Evolutionary conservation across 1,140 invertebrate genomes (phyloP), one percentile per base, ranked within the genome.

Genomic region (Tetramorium alpestre): DNA sequence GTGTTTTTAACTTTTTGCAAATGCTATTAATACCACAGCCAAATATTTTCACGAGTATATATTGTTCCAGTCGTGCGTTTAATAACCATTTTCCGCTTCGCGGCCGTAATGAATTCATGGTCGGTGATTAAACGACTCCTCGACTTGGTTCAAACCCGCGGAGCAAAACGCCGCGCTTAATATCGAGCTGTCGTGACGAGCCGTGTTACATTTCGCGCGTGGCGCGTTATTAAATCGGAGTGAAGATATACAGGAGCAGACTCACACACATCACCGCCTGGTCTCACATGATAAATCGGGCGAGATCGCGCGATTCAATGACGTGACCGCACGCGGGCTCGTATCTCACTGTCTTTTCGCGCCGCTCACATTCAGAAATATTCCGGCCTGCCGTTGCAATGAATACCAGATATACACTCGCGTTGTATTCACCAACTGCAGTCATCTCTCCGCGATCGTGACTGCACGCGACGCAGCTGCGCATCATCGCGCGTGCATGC

Each of bases 281-380:
- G 78, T 64, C 54, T 47, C 33, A 28, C 60, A 49, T 87, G 88
- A 90, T 89, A 87, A 80, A 90, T 90, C 85, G 85, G 56, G 85
- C 89, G 85, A 90, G 65, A 70, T 78, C 76, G 81, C 65, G 41
- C 65, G 70, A 89, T 89, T 86, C 62, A 73, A 18, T 18, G 78
- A 33, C 64, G 64, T 18, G 25, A 47, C 33, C 62, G 73, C 77
- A 38, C 38, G 54, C 58, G 25, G 75, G 76, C 84, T 87, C 85
- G 86, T 90, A 90, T 87, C 89, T 90, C 89, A 90, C 65, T 85
- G 89, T 89, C 89, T 87, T 60, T 75, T 87, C 77, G 85, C 72
- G 16, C 72, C 25, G 33, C 54, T 70, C 64, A 82, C 54, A 72
- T 56, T 56, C 77, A 78, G 78, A 90, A 90, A 90, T 90, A 90